A percentile compares a stretch with the other conserved stretches of the same genome.
Conservation (phyloP, 2,113 vertebrate species). For the Glareola pratincola region DNA sequence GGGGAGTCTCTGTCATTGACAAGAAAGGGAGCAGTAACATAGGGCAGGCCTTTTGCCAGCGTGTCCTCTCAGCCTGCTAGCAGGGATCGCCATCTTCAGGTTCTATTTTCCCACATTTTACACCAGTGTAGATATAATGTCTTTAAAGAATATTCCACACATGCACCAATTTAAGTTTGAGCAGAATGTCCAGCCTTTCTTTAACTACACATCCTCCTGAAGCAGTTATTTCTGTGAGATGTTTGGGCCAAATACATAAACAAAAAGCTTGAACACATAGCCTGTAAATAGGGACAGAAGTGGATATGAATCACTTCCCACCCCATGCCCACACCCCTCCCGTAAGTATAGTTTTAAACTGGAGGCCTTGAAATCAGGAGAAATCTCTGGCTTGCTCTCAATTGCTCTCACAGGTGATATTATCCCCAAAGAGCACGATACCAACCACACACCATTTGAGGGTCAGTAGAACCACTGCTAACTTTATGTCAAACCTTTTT, state of each 20-base stretch:
- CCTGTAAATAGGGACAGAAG: background rate
- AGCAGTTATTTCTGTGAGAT: background rate
- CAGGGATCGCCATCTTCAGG: background rate
- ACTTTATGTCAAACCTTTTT: background rate
- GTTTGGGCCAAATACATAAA: background rate
- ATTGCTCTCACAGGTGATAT: background rate
- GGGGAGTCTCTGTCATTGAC: background rate
- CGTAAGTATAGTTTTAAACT: background rate
- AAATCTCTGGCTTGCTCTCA: background rate
- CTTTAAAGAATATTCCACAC: background rate
- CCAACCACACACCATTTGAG: background rate
- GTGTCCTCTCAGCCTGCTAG: background rate
- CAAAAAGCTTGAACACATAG: background rate
- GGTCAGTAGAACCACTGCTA: background rate
- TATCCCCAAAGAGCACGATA: background rate
- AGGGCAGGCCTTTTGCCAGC: background rate
- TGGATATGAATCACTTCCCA: background rate
- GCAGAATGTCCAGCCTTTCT: background rate
- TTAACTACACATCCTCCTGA: background rate
- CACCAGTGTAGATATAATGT: background rate
- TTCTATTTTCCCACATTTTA: background rate
- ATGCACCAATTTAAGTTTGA: background rate
- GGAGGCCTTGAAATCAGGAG: background rate
- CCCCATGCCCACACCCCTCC: rapidly evolving
- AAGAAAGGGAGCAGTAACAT: background rate